Evolutionary conservation across 2,113 vertebrate species (phyloP).

Genomic region (Stegostoma tigrinum): DNA sequence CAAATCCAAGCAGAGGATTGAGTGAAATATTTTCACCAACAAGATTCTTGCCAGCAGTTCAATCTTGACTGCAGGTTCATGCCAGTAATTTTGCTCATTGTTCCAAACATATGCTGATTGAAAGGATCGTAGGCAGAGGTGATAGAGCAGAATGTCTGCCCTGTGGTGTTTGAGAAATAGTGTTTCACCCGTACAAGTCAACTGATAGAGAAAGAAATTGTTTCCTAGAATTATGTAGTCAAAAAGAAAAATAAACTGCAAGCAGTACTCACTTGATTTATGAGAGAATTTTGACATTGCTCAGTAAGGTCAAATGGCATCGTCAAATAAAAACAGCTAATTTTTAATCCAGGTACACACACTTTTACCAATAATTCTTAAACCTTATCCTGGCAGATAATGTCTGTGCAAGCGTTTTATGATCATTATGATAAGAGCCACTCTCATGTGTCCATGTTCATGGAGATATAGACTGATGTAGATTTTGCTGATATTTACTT

Average conservation of each 20-base stretch:
- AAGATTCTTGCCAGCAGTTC: background rate
- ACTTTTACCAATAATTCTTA: background rate
- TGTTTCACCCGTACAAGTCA: background rate
- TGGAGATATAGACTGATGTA: too few relatives aligned
- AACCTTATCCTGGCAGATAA: background rate
- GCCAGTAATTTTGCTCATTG: conserved; percentile 17
- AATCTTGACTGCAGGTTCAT: background rate
- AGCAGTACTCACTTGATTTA: background rate
- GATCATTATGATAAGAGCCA: background rate
- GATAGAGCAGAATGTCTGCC: background rate
- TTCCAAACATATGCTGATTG: background rate
- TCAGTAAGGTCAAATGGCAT: background rate
- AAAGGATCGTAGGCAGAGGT: background rate
- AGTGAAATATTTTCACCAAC: background rate
- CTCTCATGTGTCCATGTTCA: background rate
- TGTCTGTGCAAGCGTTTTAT: background rate
- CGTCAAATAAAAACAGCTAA: background rate
- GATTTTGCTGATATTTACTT: background rate
- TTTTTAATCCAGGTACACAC: background rate
- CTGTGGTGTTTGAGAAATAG: background rate
- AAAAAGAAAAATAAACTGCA: background rate
- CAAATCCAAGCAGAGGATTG: background rate
- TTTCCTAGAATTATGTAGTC: background rate
- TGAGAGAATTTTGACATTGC: background rate
- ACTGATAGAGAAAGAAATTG: background rate